Evolutionary conservation across 2,888 invertebrate genomes (phyloP), one percentile per base, ranked within the genome.

Genomic region (Elegia similella): DNA sequence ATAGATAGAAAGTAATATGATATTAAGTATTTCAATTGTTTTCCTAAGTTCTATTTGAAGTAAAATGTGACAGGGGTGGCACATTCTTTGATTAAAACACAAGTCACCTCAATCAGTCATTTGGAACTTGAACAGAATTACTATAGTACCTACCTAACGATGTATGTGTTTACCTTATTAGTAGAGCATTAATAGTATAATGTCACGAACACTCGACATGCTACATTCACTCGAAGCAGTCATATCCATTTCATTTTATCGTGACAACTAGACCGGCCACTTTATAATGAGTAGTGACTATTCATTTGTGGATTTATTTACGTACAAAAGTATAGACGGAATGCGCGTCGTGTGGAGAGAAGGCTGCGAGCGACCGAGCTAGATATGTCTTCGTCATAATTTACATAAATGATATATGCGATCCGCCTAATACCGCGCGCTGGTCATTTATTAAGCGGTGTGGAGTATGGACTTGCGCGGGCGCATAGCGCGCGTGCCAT

Each of bases 311-410:
- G 75, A 79, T 83, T 79, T 82, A 84, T 80, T 77, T 75, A 70
- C 66, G 69, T 64, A 69, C 75, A 75, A 73, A 78, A 73, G 74
- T 70, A 73, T 75, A 73, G 73, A 75, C 71, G 87, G 89, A 88
- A 90, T 89, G 88, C 77, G 72, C 75, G 82, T 85, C 86, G 84
- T 86, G 87, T 84, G 80, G 82, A 84, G 84, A 81, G 82, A 79
- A 85, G 84, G 83, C 84, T 81, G 76, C 78, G 75, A 66, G 66
- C 71, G 72, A 74, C 78, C 79, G 80, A 78, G 82, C 82, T 84
- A 87, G 86, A 91, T 91, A 90, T 89, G 88, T 91, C 91, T 91
- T 91, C 91, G 91, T 91, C 91, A 90, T 75, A 87, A 90, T 91
- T 90, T 90, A 91, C 91, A 91, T 90, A 90, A 90, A 91, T 91